Conservation (phyloP, 2,113 vertebrate species). For the Planiliza haematocheilus region DNA sequence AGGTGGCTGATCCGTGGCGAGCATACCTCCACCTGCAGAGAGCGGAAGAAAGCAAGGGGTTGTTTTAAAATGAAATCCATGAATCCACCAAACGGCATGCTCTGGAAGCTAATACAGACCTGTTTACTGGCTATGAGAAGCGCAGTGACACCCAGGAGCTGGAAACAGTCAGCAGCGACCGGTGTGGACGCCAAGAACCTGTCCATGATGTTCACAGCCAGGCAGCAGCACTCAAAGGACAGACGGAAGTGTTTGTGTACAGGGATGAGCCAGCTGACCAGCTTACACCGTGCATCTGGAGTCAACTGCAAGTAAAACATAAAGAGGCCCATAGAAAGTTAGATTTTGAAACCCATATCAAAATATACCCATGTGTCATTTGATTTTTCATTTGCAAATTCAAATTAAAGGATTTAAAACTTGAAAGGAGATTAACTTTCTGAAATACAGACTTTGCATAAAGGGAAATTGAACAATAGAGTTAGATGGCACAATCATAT, state of each 20-base stretch:
- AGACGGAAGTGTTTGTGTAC: slow-evolving; percentile 88
- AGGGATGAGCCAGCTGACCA: slow-evolving; percentile 94
- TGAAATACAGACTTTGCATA: too few species aligned
- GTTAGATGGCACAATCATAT: too few species aligned
- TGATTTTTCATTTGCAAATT: too few species aligned
- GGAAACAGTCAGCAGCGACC: slow-evolving; percentile 94
- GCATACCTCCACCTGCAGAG: slow-evolving; percentile 89
- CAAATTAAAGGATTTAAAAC: too few species aligned
- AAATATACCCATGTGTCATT: too few species aligned
- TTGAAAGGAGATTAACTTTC: too few species aligned
- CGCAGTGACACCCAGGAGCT: slow-evolving; percentile 92
- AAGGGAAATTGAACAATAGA: too few species aligned
- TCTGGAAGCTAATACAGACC: slow-evolving; percentile 77
- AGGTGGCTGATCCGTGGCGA: slow-evolving; percentile 90
- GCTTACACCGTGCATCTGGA: slow-evolving; percentile 89
- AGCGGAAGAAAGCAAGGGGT: background rate
- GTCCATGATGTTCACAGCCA: slow-evolving; percentile 92
- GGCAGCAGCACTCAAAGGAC: slow-evolving; percentile 93
- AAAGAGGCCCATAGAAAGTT: background rate
- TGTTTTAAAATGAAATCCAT: background rate
- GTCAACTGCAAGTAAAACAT: slow-evolving; percentile 84
- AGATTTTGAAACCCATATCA: background rate
- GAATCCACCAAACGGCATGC: background rate
- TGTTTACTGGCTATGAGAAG: slow-evolving; percentile 94
- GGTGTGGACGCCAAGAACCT: slow-evolving; percentile 91